These are phyloP conservation scores for Eupithecia abbreviata DNA, from an alignment of 2,888 invertebrate species.

Conservation along the genomic window DNA sequence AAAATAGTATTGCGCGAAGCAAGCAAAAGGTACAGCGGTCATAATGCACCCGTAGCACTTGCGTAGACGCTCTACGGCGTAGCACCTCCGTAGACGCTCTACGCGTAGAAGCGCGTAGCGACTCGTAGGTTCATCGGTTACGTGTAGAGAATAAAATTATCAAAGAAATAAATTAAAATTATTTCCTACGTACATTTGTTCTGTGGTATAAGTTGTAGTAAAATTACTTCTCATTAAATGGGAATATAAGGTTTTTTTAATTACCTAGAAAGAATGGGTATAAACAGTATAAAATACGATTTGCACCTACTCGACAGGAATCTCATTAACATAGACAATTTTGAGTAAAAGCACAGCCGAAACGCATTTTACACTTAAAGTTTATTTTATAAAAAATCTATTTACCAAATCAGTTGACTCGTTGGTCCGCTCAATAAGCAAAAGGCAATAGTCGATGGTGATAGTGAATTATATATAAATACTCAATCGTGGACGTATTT, in stretches of 20 bases:
- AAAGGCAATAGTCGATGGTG: slow-evolving; percentile 71
- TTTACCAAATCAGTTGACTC: slow-evolving; percentile 76
- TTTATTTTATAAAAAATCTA: slow-evolving; percentile 70
- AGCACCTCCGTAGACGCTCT: neutral
- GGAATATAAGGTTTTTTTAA: neutral
- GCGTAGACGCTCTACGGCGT: slow-evolving; percentile 25
- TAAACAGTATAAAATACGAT: slow-evolving; percentile 24
- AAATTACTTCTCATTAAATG: slow-evolving; percentile 3
- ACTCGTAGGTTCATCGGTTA: slow-evolving; percentile 31
- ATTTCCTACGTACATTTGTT: neutral
- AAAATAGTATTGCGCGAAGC: neutral
- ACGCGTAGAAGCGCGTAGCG: slow-evolving; percentile 13
- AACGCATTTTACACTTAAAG: slow-evolving; percentile 64
- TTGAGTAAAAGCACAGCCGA: slow-evolving; percentile 78
- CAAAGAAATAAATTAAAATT: neutral
- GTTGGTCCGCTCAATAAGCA: slow-evolving; percentile 80
- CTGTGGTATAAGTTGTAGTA: neutral
- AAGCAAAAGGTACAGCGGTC: neutral
- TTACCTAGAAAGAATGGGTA: slow-evolving; percentile 5
- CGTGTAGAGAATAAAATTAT: neutral
- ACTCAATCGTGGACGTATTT: slow-evolving; percentile 31
- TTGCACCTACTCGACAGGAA: slow-evolving; percentile 38
- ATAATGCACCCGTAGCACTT: slow-evolving; percentile 12
- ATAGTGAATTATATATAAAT: slow-evolving; percentile 40
- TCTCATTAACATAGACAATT: slow-evolving; percentile 50